These are phyloP conservation scores for Phyllopteryx taeniolatus DNA, from an alignment of 2,113 vertebrate species.

Conservation along the genomic window DNA sequence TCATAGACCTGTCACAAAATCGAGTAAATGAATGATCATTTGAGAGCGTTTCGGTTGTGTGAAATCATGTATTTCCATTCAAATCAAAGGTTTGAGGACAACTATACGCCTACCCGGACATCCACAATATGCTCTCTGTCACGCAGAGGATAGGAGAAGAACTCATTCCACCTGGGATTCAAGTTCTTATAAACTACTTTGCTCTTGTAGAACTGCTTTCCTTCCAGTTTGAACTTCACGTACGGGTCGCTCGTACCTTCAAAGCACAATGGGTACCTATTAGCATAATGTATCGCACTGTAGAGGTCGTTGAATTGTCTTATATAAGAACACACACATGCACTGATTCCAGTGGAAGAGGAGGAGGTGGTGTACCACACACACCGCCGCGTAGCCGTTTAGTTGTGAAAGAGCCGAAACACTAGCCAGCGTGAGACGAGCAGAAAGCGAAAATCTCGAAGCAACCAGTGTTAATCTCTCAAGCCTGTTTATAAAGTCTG, in stretches of 20 bases:
- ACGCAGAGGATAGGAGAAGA: constrained; percentile 83
- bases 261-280: constrained; percentile 15
- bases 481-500: constrained; percentile 74
- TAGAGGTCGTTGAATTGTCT: neutral
- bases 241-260: constrained; percentile 93
- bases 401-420: constrained; percentile 69
- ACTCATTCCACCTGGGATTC: constrained; percentile 93
- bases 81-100: constrained; percentile 5
- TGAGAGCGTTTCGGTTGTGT: neutral
- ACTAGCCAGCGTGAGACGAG: constrained; percentile 66
- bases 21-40: neutral
- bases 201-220: constrained; percentile 94
- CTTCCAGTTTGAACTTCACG: constrained; percentile 93
- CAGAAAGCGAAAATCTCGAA: constrained; percentile 66
- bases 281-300: neutral
- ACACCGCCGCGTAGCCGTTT: constrained; percentile 66
- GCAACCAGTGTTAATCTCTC: constrained; percentile 78
- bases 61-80: neutral
- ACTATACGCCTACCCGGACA: constrained; percentile 78
- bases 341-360: constrained; percentile 39
- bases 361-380: constrained; percentile 53
- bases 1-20: constrained; percentile 83
- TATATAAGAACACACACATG: constrained; percentile 13
- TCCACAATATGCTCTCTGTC: constrained; percentile 81
- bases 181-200: constrained; percentile 91